A percentile compares a stretch with the other conserved stretches of the same genome.
phyloP scores from a whole-genome alignment of 1,140 invertebrate species.

The Drosophila quadrilineata region DNA sequence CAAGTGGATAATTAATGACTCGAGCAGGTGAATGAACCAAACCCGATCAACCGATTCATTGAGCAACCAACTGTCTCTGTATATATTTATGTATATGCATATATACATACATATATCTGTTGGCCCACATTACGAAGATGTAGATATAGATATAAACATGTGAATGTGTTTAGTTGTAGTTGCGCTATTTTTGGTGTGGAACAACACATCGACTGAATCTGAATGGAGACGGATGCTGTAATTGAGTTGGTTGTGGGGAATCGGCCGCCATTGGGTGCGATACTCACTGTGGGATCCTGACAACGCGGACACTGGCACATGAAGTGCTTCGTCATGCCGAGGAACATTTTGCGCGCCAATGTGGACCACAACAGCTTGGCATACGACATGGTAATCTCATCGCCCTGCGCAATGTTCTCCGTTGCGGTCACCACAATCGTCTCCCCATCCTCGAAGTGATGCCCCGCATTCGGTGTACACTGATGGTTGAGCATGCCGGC shows the following conservation, averaged over 20 bases:
- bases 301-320: constrained; percentile 87
- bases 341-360: constrained; percentile 84
- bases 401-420: constrained; percentile 84
- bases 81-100: neutral
- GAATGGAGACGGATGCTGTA: no score
- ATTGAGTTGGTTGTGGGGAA: no score
- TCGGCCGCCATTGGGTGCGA: no score
- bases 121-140: constrained; percentile 7
- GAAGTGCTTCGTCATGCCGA: constrained; percentile 89
- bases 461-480: constrained; percentile 88
- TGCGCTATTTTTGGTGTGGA: constrained; percentile 43
- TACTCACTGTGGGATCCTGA: constrained; percentile 85
- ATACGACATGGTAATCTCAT: constrained; percentile 89
- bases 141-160: neutral
- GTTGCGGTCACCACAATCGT: constrained; percentile 86
- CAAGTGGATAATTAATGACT: no score
- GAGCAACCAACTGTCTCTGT: no score
- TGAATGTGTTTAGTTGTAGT: no score
- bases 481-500: constrained; percentile 88
- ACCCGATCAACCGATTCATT: no score
- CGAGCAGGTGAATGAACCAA: constrained; percentile 35
- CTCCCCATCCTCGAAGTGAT: constrained; percentile 84
- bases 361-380: constrained; percentile 89
- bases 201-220: constrained; percentile 34
- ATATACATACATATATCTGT: neutral